phyloP scores from a whole-genome alignment of 2,888 invertebrate genomes.

The Nasonovia ribisnigri region DNA sequence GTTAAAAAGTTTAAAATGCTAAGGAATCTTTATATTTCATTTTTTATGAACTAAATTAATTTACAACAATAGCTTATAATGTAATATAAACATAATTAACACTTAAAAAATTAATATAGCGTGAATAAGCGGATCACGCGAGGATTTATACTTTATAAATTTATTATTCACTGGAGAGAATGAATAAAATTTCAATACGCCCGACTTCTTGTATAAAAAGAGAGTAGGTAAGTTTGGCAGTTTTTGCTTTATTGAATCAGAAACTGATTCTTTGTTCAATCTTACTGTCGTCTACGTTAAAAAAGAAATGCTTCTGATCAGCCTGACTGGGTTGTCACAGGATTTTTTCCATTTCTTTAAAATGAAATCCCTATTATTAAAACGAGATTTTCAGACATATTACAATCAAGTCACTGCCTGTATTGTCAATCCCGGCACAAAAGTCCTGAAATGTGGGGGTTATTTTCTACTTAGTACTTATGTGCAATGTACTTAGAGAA shows the following conservation, averaged over 20 bases:
- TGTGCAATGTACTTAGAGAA: not conserved
- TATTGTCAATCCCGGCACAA: not conserved
- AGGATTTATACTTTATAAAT: not conserved
- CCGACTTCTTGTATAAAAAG: not conserved
- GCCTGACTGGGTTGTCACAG: not conserved
- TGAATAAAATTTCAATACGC: conserved; percentile 44
- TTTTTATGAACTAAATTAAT: not conserved
- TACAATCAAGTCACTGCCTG: not conserved
- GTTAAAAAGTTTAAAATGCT: not conserved
- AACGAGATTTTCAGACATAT: conserved; percentile 31
- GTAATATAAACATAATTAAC: not conserved
- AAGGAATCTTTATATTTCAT: not conserved
- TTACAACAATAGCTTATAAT: not conserved
- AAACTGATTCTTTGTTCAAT: conserved; percentile 45
- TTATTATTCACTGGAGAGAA: not conserved
- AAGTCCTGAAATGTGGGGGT: conserved; percentile 3
- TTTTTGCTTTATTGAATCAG: conserved; percentile 59
- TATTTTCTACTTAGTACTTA: conserved; percentile 10
- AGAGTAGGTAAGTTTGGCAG: not conserved
- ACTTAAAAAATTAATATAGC: not conserved
- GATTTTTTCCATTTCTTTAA: conserved; percentile 28
- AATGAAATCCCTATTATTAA: conserved; percentile 35
- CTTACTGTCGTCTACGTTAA: conserved; percentile 27
- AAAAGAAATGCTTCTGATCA: conserved; percentile 26
- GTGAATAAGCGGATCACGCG: not conserved